Conservation (phyloP, 1,140 invertebrate species). For the Sitophilus oryzae region DNA sequence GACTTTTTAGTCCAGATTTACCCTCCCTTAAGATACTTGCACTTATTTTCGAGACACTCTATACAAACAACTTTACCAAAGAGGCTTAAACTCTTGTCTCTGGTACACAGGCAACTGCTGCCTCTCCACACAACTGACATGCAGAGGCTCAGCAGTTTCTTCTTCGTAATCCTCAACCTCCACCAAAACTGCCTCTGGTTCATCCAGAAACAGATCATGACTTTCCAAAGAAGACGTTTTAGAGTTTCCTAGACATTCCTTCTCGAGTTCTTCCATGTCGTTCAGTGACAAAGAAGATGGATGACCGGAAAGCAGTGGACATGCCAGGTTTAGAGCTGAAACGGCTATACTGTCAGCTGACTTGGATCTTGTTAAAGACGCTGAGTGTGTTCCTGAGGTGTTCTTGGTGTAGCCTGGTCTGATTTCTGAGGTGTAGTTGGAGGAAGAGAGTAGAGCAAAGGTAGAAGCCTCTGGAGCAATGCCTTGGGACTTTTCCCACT, state of each 20-base stretch:
- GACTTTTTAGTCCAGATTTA: no score
- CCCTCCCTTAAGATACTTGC: no score
- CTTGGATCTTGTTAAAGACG: slow-evolving; percentile 55
- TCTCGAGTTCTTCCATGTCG: slow-evolving; percentile 58
- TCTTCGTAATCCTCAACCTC: slow-evolving; percentile 64
- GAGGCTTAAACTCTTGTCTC: slow-evolving; percentile 41
- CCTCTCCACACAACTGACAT: slow-evolving; percentile 53
- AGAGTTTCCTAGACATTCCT: slow-evolving; percentile 38
- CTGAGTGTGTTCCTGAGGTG: neutral
- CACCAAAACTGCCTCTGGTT: slow-evolving; percentile 58
- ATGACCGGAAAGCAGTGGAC: slow-evolving; percentile 50
- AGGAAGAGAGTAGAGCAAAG: slow-evolving; percentile 64
- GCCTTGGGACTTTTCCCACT: slow-evolving; percentile 82
- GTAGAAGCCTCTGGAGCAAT: slow-evolving; percentile 76
- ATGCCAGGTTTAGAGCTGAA: slow-evolving; percentile 33
- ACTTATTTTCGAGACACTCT: no score
- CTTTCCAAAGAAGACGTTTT: slow-evolving; percentile 39
- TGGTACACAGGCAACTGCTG: slow-evolving; percentile 62
- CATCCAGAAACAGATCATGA: slow-evolving; percentile 42
- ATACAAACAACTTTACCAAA: slow-evolving; percentile 35
- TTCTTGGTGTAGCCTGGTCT: neutral
- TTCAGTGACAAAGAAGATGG: slow-evolving; percentile 67
- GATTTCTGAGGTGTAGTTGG: slow-evolving; percentile 44
- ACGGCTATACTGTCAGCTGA: slow-evolving; percentile 61
- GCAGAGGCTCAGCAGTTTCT: slow-evolving; percentile 59